Evolutionary conservation across 2,888 invertebrate genomes (phyloP), one percentile per base, ranked within the genome.

Genomic region (Cephus spinipes): DNA sequence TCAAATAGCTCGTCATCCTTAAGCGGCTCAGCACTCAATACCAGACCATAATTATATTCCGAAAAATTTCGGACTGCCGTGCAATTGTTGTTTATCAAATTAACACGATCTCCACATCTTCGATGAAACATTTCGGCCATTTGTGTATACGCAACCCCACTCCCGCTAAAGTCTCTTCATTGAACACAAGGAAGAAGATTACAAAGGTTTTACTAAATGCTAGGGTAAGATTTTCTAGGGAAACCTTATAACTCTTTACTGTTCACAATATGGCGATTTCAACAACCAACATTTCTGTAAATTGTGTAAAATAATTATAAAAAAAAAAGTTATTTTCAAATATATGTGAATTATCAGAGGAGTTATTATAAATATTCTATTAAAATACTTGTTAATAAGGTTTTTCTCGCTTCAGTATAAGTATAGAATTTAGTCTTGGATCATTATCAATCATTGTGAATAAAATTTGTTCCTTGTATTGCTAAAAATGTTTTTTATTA

Each of bases 1-100:
- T 97, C 97, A 91, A 98, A 98, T 78, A 97, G 92, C 81, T 96
- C 94, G 93, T 97, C 96, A 90, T 97, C 96, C 81, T 93, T 92
- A 36, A 98, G 92, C 4, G 97, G 96, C 85, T 96, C 95, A 9
- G 95, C 94, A 87, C 97, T 96, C 83, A 98, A 94, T 35, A 97
- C 97, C 83, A 98, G 92, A n/a, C 97, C 97, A 92, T 97, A 95
- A 92, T 97, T 97, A 89, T 96, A 97, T 90, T 97, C 97, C 77
- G 95, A 95, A 86, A 95, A 95, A 89, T 95, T 95, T 86, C 97
- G 93, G 81, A 95, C 94, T 31, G 97, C 97, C 40, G 97, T 97
- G 80, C 95, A 94, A 92, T 96, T 96, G 85, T 95, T 95, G 92
- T 98, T 97, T 79, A 95, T 94, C 85, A 98, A 93, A 83, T 95